Evolutionary conservation across 2,888 invertebrate genomes (phyloP), one percentile per base, ranked within the genome.

Genomic region (Eupelmus urozonus): DNA sequence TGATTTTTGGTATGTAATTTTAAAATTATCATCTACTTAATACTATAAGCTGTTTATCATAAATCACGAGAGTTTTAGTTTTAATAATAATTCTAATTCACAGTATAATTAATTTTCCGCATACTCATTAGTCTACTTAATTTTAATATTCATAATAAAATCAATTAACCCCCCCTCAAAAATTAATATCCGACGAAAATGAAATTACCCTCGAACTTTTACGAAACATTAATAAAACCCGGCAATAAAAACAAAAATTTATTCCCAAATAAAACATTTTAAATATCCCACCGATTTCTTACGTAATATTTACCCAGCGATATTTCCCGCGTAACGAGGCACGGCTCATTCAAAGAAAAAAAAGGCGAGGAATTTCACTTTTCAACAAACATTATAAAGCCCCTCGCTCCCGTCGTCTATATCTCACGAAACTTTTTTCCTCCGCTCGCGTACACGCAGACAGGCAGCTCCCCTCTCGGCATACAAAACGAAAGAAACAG

Each of bases 401-500:
- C 25, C 53, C 9, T 23, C 25, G 4, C 71, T 60, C 5, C 23
- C 11, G 9, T 59, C 4, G 49, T 27, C 7, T n/a, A 25, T 40
- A 72, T 72, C 60, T 62, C 51, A 5, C 57, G 5, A 55, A 65
- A 65, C 59, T 70, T 76, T 57, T 70, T 65, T 45, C 63, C 23
- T 13, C 18, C 20, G 5, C 49, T 11, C 49, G n/a, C n/a, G 49
- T n/a, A 45, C 45, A 13, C 51, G 13, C 55, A 45, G 29, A 16
- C 62, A 63, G 34, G 23, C 53, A 2, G 18, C 40, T 20, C 9
- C 29, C 27, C 20, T 27, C n/a, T 20, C 51, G 57, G 63, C 60
- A 55, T 29, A 53, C 51, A 74, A 57, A 66, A 27, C 49, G 49
- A 67, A 79, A 79, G 34, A 75, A 72, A 29, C 34, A n/a, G n/a